Percentiles rank a stretch among this genome's conserved stretches.
These are phyloP conservation scores for Falco novaeseelandiae DNA, from an alignment of 2,797 vertebrate genomes.

Conservation along the genomic window DNA sequence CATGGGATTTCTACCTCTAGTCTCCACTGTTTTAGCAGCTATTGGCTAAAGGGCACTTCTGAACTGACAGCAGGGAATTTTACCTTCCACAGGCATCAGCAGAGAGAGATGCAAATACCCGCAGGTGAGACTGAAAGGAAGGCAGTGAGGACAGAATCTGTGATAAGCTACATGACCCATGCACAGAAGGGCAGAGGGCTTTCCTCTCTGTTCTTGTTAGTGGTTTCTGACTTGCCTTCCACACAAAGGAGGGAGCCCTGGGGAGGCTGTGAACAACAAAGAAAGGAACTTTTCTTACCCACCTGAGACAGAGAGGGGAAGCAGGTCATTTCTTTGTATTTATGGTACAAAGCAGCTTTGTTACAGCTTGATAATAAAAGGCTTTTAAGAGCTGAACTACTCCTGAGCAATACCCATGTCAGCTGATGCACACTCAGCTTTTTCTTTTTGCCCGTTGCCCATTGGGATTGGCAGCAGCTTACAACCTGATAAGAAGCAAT, in stretches of 20 bases:
- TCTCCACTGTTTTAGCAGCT: not conserved
- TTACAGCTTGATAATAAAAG: not conserved
- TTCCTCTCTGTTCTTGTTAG: not conserved
- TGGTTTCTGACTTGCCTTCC: not conserved
- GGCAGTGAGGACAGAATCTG: not conserved
- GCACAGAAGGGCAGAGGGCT: not conserved
- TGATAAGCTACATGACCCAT: not conserved
- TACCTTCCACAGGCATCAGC: not conserved
- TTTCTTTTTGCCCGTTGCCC: not conserved
- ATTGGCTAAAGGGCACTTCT: not conserved
- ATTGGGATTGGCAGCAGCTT: not conserved
- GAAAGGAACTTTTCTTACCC: not conserved
- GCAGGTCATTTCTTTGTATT: not conserved
- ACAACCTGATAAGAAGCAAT: not conserved
- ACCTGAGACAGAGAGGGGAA: slow-evolving; percentile 35
- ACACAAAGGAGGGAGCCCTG: not conserved
- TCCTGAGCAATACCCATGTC: not conserved
- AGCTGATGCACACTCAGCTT: not conserved
- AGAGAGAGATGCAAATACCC: not conserved
- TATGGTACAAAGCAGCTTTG: slow-evolving; percentile 29
- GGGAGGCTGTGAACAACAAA: not conserved
- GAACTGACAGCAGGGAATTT: not conserved
- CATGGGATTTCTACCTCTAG: not conserved
- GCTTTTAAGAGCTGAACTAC: not conserved
- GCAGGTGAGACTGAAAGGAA: not conserved